Base-by-base conservation (phyloP, 64 coral and sea anemone species). In the Pachyseris speciosa region DNA sequence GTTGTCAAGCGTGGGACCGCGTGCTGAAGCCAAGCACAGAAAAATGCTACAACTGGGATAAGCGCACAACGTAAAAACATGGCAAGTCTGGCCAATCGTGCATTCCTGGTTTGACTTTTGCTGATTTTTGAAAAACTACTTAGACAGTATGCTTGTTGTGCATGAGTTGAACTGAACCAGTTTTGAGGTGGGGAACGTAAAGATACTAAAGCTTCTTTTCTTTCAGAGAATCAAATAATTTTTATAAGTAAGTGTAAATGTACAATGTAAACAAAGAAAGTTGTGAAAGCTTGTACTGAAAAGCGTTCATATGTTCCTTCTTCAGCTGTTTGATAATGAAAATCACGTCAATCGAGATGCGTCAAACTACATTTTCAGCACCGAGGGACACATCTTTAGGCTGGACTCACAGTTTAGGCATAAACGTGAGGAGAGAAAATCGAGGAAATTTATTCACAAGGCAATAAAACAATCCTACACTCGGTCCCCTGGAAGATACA, bases 301-400 rank as follows among this genome's bases (percentile, higher is more conserved):
- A 39, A 36, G 22, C 4, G 12, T 58, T 13, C 33, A 12, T 76
- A 20, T 66, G 0, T 79, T 73, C 19, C 24, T 12, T 94, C 24
- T n/a, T 19, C 74, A 99, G 97, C 31, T 99, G 9, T 99, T 99
- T 87, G 97, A 99, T 42, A 66, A 86, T 30, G 90, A 95, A 29
- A 99, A 99, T 29, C 97, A 92, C 51, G 80, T 99, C 20, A 99
- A 99, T 69, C 94, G 92, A 53, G 93, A 99, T 47, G 97, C 97
- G 27, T 93, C 93, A 0, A 99, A 99, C 26, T 99, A 99, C 80
- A 95, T 99, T 2, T 99, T 99, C 16, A 99, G 93, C 22, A 99
- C 97, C 2, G 93, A 99, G 26, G 97, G 97, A 17, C 97, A 99
- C 60, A 72, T 99, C 29, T 95, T 99, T 47, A 93, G 66, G 73